Conservation (phyloP, 2,797 vertebrate species). For the Florisuga fusca region DNA sequence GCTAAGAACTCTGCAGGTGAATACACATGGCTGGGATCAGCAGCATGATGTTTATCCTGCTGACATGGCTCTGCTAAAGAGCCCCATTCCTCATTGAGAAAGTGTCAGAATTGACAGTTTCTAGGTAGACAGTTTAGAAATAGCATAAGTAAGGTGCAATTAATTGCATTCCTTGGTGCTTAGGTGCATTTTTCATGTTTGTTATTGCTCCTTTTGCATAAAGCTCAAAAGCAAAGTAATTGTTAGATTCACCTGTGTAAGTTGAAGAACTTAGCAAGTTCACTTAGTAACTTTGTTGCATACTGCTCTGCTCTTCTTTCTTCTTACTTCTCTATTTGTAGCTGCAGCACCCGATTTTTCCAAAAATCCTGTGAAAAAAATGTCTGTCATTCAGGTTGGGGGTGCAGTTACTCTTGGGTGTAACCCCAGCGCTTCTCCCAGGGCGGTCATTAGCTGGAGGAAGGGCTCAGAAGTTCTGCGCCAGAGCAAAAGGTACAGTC, state of each 20-base stretch:
- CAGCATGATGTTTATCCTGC: neutral
- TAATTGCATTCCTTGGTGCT: neutral
- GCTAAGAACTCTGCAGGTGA: neutral
- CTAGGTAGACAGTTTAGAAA: neutral
- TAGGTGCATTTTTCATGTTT: neutral
- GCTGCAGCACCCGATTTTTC: constrained; percentile 89
- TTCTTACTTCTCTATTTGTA: constrained; percentile 47
- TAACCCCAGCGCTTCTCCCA: constrained; percentile 86
- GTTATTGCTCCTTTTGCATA: neutral
- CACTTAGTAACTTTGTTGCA: neutral
- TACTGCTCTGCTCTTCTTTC: neutral
- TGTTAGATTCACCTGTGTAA: neutral
- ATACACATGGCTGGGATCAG: neutral
- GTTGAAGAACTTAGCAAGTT: neutral
- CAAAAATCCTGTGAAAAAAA: constrained; percentile 83
- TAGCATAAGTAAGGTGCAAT: neutral
- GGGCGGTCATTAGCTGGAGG: constrained; percentile 85
- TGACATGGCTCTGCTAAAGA: neutral
- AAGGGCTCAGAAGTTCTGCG: constrained; percentile 78
- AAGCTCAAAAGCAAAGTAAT: neutral
- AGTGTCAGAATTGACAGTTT: neutral
- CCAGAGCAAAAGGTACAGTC: constrained; percentile 80
- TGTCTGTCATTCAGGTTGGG: constrained; percentile 84
- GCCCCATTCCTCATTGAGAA: neutral
- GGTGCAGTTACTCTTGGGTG: constrained; percentile 85